These are phyloP conservation scores for Brachyistius frenatus DNA, from an alignment of 2,113 vertebrate genomes.

Conservation along the genomic window DNA sequence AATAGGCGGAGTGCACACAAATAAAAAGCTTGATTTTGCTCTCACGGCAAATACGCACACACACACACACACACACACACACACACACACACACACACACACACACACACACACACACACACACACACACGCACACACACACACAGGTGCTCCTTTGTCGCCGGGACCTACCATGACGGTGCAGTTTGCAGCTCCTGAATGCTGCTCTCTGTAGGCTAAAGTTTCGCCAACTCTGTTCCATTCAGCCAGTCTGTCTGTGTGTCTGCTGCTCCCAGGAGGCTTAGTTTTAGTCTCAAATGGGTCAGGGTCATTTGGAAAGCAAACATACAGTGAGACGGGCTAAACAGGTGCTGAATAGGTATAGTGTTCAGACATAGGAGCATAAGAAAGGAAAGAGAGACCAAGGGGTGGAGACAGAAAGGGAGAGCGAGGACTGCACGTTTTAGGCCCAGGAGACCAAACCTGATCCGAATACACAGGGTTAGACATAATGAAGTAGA, in stretches of 20 bases:
- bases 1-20: constrained; percentile 11
- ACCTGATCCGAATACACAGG: background rate
- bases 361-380: constrained; percentile 50
- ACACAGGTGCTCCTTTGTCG: constrained; percentile 80
- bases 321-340: constrained; percentile 40
- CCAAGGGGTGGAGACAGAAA: background rate
- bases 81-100: background rate
- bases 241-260: constrained; percentile 36
- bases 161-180: constrained; percentile 59
- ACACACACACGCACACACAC: constrained; percentile 45
- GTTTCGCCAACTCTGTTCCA: constrained; percentile 68
- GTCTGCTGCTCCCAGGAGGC: constrained; percentile 65
- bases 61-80: background rate
- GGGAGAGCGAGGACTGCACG: background rate
- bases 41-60: constrained; percentile 24
- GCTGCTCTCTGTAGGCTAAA: constrained; percentile 72
- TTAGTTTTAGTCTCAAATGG: constrained; percentile 54
- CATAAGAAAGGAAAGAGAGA: constrained; percentile 14
- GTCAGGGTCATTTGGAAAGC: constrained; percentile 55
- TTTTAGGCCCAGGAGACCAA: background rate
- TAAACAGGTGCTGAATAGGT: constrained; percentile 54
- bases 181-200: constrained; percentile 74
- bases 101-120: too few relatives aligned
- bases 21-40: constrained; percentile 33
- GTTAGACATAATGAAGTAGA: background rate